A percentile compares a stretch with the other conserved stretches of the same genome.
Conservation (phyloP, 2,888 invertebrate genomes). For the Idaea biselata region DNA sequence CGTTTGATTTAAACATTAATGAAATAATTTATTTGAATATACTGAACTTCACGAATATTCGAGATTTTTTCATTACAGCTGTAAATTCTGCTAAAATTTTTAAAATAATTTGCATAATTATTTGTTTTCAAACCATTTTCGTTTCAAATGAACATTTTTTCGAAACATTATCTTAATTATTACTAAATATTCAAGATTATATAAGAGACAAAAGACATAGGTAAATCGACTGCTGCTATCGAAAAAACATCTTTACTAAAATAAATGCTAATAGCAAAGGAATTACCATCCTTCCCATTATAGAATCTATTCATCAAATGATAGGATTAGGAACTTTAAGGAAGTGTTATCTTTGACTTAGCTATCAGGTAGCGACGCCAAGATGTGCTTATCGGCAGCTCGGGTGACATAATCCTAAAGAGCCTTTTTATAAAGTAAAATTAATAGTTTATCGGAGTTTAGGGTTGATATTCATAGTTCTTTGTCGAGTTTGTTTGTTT, state of each 20-base stretch:
- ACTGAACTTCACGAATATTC: no score
- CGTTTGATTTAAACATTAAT: no score
- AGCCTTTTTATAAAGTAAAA: neutral
- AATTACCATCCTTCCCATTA: neutral
- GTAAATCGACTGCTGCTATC: neutral
- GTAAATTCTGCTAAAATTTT: no score
- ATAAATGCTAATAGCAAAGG: neutral
- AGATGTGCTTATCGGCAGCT: neutral
- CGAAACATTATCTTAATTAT: neutral
- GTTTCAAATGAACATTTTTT: no score
- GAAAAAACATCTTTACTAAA: neutral
- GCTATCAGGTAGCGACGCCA: neutral
- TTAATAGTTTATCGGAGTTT: neutral
- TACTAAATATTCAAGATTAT: neutral
- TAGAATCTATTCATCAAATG: neutral
- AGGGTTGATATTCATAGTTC: neutral
- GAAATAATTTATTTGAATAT: no score
- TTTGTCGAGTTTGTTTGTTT: neutral
- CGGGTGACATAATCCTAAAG: constrained; percentile 1
- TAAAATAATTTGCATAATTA: no score
- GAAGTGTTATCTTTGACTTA: neutral
- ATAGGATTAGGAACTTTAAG: neutral
- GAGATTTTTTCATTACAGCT: no score
- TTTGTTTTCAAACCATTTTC: no score
- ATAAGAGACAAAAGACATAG: neutral